Base-by-base conservation (phyloP, 2,113 vertebrate genomes). In the Megaceryle torquata region DNA sequence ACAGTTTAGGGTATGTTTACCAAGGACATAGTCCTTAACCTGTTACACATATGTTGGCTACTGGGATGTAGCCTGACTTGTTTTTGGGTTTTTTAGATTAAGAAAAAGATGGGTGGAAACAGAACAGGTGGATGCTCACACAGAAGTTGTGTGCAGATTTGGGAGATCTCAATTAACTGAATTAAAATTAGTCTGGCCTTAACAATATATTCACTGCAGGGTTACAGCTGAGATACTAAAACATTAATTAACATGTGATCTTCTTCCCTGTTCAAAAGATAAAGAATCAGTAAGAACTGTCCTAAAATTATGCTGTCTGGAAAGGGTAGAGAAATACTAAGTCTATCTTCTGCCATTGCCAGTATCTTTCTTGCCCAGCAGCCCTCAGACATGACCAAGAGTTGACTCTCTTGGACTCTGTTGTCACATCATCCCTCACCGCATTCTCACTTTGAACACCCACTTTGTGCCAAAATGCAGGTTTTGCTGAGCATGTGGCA, bases 31-130 rank as follows among this genome's bases (percentile, higher is more conserved):
- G 57, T 54, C 39, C 78, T 89, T 88, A 51, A 80, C 72, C 56
- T 69, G 68, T 79, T 91, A 95, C 72, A 65, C 75, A 59, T 53
- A 71, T 56, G 60, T 85, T 57, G 51, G 82, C 94, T 90, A 3
- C 84, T 67, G 85, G 86, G 77, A 33, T 15, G 44, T 31, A 91
- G 96, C 79, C 71, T 56, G 91, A 48, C 60, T 91, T 95, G 37
- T 28, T 4, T 25, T 51, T 10, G 61, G 1, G 79, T 21, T 41
- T 97, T 91, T 89, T 48, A n/a, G 31, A 72, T 61, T 82, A 37
- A 80, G 74, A 91, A 82, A 90, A 88, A 87, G 54, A 26, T 48
- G 44, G 50, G 46, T 86, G 59, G 75, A 87, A 86, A 79, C 10
- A 68, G 46, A 67, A 56, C 11, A 48, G 35, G 43, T 44, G 35